These are phyloP conservation scores for Acrocephalus kingi DNA, from an alignment of 2,113 vertebrate species.

Conservation along the genomic window DNA sequence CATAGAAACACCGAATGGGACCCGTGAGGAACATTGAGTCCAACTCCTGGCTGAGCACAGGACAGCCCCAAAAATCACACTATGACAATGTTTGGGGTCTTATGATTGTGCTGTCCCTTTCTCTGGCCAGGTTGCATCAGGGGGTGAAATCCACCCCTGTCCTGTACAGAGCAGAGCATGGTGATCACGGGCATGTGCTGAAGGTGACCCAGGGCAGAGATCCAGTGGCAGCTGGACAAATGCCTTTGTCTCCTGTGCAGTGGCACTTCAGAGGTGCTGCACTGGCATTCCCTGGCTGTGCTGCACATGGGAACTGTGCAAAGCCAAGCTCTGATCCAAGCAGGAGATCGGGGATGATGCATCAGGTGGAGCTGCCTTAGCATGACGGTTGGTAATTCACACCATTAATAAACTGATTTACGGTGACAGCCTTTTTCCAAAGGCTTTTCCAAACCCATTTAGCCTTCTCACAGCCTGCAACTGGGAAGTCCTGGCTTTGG, in stretches of 20 bases:
- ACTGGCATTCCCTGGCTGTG: background rate
- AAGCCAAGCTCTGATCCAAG: background rate
- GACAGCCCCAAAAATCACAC: background rate
- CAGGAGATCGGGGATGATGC: background rate
- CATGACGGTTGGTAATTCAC: background rate
- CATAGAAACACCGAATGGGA: fast-evolving
- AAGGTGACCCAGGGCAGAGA: background rate
- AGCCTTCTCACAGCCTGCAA: background rate
- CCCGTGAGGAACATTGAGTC: fast-evolving
- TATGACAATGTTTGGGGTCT: background rate
- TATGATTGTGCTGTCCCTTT: fast-evolving
- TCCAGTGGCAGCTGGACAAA: background rate
- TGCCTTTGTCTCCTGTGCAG: background rate
- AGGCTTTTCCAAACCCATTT: background rate
- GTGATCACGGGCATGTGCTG: fast-evolving
- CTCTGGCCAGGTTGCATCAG: background rate
- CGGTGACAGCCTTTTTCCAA: background rate
- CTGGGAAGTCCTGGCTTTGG: background rate
- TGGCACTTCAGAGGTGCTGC: background rate
- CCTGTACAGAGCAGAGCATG: fast-evolving
- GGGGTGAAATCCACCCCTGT: too few relatives aligned
- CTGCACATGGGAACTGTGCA: background rate
- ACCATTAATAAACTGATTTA: background rate
- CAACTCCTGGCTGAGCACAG: background rate
- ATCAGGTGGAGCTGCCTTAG: background rate